Conservation (phyloP, 2,888 invertebrate species). For the Watsonalla binaria region DNA sequence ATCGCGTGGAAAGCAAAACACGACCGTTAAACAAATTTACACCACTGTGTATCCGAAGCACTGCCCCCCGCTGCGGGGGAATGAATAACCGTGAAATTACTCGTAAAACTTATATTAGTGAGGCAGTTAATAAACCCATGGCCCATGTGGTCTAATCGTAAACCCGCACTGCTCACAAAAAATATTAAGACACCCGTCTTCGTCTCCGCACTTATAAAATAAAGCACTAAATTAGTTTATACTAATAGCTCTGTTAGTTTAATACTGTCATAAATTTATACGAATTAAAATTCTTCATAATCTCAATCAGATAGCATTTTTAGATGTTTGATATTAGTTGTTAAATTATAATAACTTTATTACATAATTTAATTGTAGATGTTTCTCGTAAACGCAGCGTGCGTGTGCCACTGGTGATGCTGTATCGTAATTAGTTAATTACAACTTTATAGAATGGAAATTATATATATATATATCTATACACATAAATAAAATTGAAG, state of each 20-base stretch:
- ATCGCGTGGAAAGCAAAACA: background rate
- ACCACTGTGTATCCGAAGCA: slow-evolving; percentile 14
- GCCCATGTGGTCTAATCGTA: slow-evolving; percentile 66
- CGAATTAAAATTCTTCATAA: slow-evolving; percentile 16
- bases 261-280: slow-evolving; percentile 42
- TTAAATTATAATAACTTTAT: slow-evolving; percentile 13
- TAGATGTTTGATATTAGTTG: slow-evolving; percentile 12
- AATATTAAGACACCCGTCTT: slow-evolving; percentile 43
- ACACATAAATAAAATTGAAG: background rate
- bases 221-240: slow-evolving; percentile 51
- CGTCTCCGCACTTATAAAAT: slow-evolving; percentile 44
- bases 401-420: background rate
- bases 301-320: slow-evolving; percentile 16
- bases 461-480: background rate
- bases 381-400: background rate
- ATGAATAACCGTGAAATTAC: slow-evolving; percentile 73
- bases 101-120: slow-evolving; percentile 73
- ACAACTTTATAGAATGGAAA: background rate
- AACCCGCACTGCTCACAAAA: slow-evolving; percentile 41
- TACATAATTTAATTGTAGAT: background rate
- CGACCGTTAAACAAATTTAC: background rate
- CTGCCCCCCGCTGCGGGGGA: slow-evolving; percentile 51
- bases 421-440: background rate
- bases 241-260: slow-evolving; percentile 51
- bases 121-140: slow-evolving; percentile 57